Conservation (phyloP, 2,113 vertebrate species). For the Corythoichthys intestinalis region DNA sequence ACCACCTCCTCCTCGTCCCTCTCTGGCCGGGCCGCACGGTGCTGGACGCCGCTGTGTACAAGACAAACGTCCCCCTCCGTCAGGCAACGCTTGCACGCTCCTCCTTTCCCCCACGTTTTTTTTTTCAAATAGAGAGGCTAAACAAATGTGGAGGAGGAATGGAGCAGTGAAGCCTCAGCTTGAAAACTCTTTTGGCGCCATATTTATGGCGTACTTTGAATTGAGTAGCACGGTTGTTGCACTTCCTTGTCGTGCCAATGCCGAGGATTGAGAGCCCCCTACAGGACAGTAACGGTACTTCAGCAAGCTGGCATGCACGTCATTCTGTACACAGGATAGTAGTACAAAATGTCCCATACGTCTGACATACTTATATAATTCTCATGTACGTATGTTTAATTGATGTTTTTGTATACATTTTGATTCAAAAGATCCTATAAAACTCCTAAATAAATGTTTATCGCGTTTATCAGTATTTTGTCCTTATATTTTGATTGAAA, state of each 20-base stretch:
- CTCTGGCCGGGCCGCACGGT: constrained; percentile 41
- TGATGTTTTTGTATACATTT: too few relatives aligned
- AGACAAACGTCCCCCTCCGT: constrained; percentile 55
- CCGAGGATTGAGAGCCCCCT: not conserved
- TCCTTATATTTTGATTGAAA: too few relatives aligned
- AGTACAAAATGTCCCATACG: not conserved
- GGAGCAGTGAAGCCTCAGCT: constrained; percentile 53
- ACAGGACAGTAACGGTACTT: not conserved
- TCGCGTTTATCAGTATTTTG: too few relatives aligned
- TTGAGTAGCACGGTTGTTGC: constrained; percentile 76
- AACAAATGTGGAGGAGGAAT: constrained; percentile 60
- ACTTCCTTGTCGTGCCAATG: constrained; percentile 53
- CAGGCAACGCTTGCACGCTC: constrained; percentile 48
- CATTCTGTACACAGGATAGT: not conserved
- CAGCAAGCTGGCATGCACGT: not conserved
- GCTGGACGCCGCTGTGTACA: constrained; percentile 35
- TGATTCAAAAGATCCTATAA: too few relatives aligned
- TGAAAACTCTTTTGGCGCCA: constrained; percentile 96
- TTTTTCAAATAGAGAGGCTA: constrained; percentile 22
- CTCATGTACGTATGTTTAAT: not conserved
- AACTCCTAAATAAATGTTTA: too few relatives aligned
- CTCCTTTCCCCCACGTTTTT: constrained; percentile 45
- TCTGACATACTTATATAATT: not conserved
- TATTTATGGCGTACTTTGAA: constrained; percentile 99
- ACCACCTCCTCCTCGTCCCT: constrained; percentile 21